Percentiles rank a stretch among this genome's conserved stretches.
phyloP scores from a whole-genome alignment of 1,140 invertebrate genomes.

The Cydia pomonella region DNA sequence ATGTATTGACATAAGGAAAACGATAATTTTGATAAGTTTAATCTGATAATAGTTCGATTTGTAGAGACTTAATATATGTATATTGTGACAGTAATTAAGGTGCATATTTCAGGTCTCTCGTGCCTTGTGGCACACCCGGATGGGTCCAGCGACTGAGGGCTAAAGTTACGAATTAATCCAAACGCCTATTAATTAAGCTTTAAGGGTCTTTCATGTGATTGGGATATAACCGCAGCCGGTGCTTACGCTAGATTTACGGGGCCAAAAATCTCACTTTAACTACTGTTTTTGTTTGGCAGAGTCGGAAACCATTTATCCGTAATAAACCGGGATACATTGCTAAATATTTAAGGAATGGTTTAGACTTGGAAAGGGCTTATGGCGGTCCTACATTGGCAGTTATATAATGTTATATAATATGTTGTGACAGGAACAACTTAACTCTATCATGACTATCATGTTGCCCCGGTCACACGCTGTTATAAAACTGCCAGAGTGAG shows the following conservation, averaged over 20 bases:
- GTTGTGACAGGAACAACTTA: too few species aligned
- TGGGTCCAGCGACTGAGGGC: constrained; percentile 13
- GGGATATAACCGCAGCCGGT: constrained; percentile 29
- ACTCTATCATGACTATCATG: too few species aligned
- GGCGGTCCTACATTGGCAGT: too few species aligned
- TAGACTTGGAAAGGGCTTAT: too few species aligned
- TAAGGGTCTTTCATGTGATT: constrained; percentile 31
- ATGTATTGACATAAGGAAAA: too few species aligned
- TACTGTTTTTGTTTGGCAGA: not conserved
- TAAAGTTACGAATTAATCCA: constrained; percentile 33
- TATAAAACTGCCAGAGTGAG: too few species aligned
- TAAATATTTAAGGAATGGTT: not conserved
- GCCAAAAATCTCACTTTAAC: constrained; percentile 30
- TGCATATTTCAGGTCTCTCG: not conserved
- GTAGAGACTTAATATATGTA: too few species aligned
- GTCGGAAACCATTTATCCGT: not conserved
- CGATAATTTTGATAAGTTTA: too few species aligned
- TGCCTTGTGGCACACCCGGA: not conserved
- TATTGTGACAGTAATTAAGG: too few species aligned
- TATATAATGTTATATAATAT: too few species aligned
- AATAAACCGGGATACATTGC: not conserved
- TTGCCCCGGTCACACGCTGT: too few species aligned
- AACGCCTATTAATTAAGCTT: constrained; percentile 33
- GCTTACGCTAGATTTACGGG: constrained; percentile 29
- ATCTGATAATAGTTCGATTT: too few species aligned